Percentiles rank a stretch among this genome's conserved stretches.
Conservation (phyloP, 2,113 vertebrate species). For the Mixornis gularis region DNA sequence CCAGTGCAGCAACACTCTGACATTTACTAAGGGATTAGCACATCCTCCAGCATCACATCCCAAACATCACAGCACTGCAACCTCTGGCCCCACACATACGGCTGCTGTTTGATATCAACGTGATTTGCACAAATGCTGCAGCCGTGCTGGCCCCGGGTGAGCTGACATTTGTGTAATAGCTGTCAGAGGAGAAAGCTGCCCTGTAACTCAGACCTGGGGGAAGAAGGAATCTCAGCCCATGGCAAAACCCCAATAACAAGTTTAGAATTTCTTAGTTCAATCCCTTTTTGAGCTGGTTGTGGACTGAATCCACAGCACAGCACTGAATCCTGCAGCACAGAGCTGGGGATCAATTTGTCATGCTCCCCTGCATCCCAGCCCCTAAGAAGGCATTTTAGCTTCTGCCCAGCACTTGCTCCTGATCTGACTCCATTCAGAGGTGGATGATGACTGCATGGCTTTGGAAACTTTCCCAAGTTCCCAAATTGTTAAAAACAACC, state of each 20-base stretch:
- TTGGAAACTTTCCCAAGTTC: background rate
- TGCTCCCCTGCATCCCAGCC: background rate
- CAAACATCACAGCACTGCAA: background rate
- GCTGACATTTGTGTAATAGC: background rate
- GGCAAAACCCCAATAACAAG: background rate
- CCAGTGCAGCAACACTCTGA: background rate
- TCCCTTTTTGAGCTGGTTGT: background rate
- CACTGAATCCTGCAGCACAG: background rate
- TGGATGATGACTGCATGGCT: background rate
- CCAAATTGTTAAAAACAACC: background rate
- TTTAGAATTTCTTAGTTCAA: background rate
- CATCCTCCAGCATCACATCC: background rate
- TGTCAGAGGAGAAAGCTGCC: background rate
- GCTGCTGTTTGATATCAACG: background rate
- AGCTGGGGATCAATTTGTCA: background rate
- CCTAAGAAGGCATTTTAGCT: background rate
- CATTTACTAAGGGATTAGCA: constrained; percentile 29
- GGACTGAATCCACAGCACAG: background rate
- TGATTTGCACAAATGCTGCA: background rate
- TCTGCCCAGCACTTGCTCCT: background rate
- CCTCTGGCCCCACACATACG: background rate
- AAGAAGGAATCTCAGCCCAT: background rate
- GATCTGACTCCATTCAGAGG: background rate
- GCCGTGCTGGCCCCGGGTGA: background rate
- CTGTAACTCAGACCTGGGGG: background rate